Conservation (phyloP, 1,140 invertebrate species). For the Potamilus streckersoni region DNA sequence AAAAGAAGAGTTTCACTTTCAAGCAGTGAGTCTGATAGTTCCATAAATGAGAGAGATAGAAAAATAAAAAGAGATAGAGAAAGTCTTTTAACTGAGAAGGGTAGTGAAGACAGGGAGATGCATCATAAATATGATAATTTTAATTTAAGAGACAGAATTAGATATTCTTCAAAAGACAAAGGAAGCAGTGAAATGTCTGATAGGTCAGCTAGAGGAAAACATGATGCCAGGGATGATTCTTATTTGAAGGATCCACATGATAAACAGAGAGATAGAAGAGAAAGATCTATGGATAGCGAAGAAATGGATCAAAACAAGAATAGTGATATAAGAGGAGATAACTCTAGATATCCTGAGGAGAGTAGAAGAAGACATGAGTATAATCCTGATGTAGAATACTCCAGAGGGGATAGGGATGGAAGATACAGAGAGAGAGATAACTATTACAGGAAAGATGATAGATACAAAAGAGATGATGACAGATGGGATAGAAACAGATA, state of each 20-base stretch:
- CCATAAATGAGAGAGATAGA: slow-evolving; percentile 37
- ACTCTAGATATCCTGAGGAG: slow-evolving; percentile 13
- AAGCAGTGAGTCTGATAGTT: neutral
- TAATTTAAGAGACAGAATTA: slow-evolving; percentile 5
- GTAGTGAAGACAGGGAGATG: slow-evolving; percentile 2
- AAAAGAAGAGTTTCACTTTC: neutral
- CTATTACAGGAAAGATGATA: slow-evolving; percentile 1
- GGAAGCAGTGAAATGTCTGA: slow-evolving; percentile 6
- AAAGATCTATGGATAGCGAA: slow-evolving; percentile 18
- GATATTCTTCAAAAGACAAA: slow-evolving; percentile 13
- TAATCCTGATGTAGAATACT: neutral
- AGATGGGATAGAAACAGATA: slow-evolving; percentile 14
- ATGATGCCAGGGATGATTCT: neutral
- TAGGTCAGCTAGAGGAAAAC: slow-evolving; percentile 3
- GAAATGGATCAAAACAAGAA: slow-evolving; percentile 21
- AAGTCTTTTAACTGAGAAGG: slow-evolving; percentile 15
- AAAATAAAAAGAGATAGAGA: slow-evolving; percentile 33
- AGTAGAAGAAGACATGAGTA: neutral
- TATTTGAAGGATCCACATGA: slow-evolving; percentile 47
- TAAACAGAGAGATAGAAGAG: slow-evolving; percentile 45
- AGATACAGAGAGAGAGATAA: slow-evolving; percentile 9
- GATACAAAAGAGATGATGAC: neutral
- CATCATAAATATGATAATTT: neutral
- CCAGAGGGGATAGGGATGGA: neutral
- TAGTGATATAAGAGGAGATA: slow-evolving; percentile 14